phyloP scores from a whole-genome alignment of 1,140 invertebrate genomes.

The Panagrolaimus sp. region DNA sequence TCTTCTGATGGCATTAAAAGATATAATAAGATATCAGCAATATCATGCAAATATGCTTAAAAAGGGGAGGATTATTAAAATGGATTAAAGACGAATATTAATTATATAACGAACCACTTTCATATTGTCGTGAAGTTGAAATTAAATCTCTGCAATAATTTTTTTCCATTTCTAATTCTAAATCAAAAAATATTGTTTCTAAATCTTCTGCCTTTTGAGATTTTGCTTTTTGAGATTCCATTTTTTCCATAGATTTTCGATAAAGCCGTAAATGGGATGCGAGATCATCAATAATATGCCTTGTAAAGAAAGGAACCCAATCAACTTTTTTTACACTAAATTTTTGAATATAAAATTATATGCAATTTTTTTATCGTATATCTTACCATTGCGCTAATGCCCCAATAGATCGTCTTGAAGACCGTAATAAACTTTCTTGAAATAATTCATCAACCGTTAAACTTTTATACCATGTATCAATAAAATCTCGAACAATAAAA shows the following conservation, averaged over 20 bases:
- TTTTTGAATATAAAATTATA: not conserved
- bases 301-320: constrained; percentile 80
- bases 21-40: constrained; percentile 77
- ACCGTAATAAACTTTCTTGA: constrained; percentile 62
- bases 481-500: constrained; percentile 72
- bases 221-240: constrained; percentile 61
- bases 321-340: constrained; percentile 76
- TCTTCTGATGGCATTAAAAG: constrained; percentile 75
- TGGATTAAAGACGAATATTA: not conserved
- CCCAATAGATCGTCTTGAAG: constrained; percentile 63
- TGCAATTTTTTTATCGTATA: constrained; percentile 14
- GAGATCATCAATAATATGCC: constrained; percentile 78
- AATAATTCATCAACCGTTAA: constrained; percentile 64
- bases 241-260: constrained; percentile 67
- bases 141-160: constrained; percentile 65
- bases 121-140: constrained; percentile 60
- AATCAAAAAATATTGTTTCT: constrained; percentile 76
- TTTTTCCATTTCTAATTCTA: constrained; percentile 75
- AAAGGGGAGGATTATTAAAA: constrained; percentile 10
- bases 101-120: constrained; percentile 60
- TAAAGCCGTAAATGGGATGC: constrained; percentile 79
- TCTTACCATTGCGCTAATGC: constrained; percentile 63
- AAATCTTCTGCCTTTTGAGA: constrained; percentile 60
- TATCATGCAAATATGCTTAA: constrained; percentile 73
- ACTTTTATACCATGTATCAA: constrained; percentile 70